Base-by-base conservation (phyloP, 2,888 invertebrate species). In the Tinea pellionella region DNA sequence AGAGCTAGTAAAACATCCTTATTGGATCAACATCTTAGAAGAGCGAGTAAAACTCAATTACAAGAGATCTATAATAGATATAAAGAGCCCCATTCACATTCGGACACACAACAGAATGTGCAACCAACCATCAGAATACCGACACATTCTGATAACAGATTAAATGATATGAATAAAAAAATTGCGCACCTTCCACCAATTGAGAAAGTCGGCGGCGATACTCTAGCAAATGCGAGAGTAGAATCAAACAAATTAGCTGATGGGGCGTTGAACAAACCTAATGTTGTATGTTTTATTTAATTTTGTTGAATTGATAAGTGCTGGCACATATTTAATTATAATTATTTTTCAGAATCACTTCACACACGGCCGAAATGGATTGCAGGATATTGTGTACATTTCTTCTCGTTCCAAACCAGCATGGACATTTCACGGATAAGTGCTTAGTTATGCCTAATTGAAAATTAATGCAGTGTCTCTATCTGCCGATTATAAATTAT, bases 21-120 rank as follows among this genome's bases (percentile, higher is more conserved):
- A 24, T 70, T 76, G 65, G 78, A 74, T 1, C 73, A 63, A 47
- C 66, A 74, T 6, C 42, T 70, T 2, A 77, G 74, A 0, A 72
- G 64, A 66, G 73, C 80, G 0, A 84, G 83, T 61, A 78, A 71
- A 63, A 73, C 64, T 65, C 83, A 85, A 63, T 66, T 86, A 59
- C 84, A 83, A 63, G 74, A 79, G 41, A 70, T 83, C 11, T 85
- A 86, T 61, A 78, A 82, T 47, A 77, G 80, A 62, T 86, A 82
- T 61, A 85, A 78, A 64, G 84, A 82, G 6, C 82, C 84, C 7
- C 80, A 82, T 2, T 82, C 84, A 8, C 80, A 82, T 2, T 83
- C 83, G 0, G 72, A 66, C 51, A 84, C 82, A 0, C 76, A 79
- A 41, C 84, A 83, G 65, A 79, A 75, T 63, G 63, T 78, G 29